Percentiles rank a stretch among this genome's conserved stretches.
phyloP scores from a whole-genome alignment of 2,797 vertebrate genomes.

The Allobates femoralis region DNA sequence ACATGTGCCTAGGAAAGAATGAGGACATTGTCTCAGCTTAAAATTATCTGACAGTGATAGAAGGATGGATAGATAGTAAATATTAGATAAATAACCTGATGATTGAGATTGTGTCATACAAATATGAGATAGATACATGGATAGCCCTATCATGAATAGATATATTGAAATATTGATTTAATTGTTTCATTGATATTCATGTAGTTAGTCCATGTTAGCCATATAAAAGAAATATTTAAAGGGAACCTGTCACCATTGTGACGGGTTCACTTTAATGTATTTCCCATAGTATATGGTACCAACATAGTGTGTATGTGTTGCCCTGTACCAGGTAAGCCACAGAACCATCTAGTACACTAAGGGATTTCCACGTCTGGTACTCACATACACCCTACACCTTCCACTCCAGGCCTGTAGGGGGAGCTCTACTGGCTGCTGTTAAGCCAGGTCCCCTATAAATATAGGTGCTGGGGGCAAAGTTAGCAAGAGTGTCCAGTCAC shows the following conservation, averaged over 20 bases:
- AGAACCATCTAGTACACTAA: too few relatives aligned
- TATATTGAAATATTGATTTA: background rate
- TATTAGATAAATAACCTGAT: slow-evolving; percentile 18
- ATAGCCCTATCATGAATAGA: background rate
- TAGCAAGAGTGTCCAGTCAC: too few relatives aligned
- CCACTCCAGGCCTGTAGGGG: too few relatives aligned
- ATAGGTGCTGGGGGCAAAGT: too few relatives aligned
- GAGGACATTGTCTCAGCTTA: slow-evolving; percentile 13
- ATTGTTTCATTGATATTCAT: background rate
- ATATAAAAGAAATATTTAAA: background rate
- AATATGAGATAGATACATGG: background rate
- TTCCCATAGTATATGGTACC: background rate
- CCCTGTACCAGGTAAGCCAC: too few relatives aligned
- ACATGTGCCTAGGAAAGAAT: slow-evolving; percentile 37
- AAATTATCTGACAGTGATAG: slow-evolving; percentile 4
- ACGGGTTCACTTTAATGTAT: too few relatives aligned
- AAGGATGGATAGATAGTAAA: slow-evolving; percentile 37
- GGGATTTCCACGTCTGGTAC: too few relatives aligned
- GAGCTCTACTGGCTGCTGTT: too few relatives aligned
- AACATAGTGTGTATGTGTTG: too few relatives aligned
- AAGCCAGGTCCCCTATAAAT: too few relatives aligned
- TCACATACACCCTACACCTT: too few relatives aligned
- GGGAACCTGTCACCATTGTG: too few relatives aligned
- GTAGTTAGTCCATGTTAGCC: background rate
- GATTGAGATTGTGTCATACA: background rate